Evolutionary conservation across 1,140 invertebrate genomes (phyloP), one percentile per base, ranked within the genome.

Genomic region (Bombus terrestris): DNA sequence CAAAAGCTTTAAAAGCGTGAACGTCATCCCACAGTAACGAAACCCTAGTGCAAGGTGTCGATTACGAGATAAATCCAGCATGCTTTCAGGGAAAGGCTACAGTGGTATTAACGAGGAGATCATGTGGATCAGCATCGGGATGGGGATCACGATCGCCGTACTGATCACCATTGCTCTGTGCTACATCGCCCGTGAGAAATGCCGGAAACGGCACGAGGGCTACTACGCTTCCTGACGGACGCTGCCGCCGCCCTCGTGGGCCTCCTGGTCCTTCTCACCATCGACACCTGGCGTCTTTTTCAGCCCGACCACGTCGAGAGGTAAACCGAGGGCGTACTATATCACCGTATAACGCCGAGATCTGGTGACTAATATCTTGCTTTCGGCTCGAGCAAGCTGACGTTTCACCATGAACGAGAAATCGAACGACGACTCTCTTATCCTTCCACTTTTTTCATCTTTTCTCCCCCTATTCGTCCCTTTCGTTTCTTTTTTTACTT

Each of bases 91-190:
- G 37, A 96, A 97, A 86, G 97, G 97, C 35, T 97, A 97, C 86
- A 97, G 97, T 90, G 97, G 97, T 41, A 97, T 98, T 92, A 98
- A 98, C 93, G 97, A 98, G 94, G 97, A 97, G 93, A 98, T 98
- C 87, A 98, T 98, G 90, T 98, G 97, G 97, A 97, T 97, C 89
- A 98, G 97, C 94, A 97, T 98, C 91, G 97, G 97, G 37, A 98
- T 98, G 97, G 97, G 97, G 9, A 97, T 98, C 74, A 97, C 97
- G n/a, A 98, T 98, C 81, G 97, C 97, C 1, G 96, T 98, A 0
- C 95, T 98, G 6, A 98, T 98, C 92, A 97, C 97, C 2, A 97
- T 98, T 85, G 97, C 97, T 1, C 94, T 98, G 3, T 98, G 97
- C 94, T 98, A 97, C 92, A 97, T 98, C 74, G 96, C 97, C 28